These are phyloP conservation scores for Motacilla alba DNA, from an alignment of 2,113 vertebrate species.

Conservation along the genomic window DNA sequence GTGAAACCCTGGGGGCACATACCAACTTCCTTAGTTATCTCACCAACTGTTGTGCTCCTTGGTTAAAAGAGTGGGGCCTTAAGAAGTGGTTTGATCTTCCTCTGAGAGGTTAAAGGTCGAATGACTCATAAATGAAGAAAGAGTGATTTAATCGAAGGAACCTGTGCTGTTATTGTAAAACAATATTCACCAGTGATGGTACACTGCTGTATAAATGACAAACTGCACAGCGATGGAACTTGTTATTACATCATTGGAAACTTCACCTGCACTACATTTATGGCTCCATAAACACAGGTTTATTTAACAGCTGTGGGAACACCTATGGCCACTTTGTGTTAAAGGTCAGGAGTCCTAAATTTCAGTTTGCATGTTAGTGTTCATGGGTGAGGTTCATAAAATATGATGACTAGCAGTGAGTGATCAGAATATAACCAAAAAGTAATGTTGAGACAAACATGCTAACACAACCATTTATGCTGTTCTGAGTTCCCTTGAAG, in stretches of 20 bases:
- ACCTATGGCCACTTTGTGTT: constrained; percentile 50
- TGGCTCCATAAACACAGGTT: constrained; percentile 64
- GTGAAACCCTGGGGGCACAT: constrained; percentile 73
- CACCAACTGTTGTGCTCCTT: constrained; percentile 70
- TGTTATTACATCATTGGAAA: constrained; percentile 72
- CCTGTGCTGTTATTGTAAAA: constrained; percentile 80
- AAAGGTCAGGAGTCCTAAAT: constrained; percentile 66
- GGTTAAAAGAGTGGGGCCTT: constrained; percentile 75
- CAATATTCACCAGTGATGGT: constrained; percentile 72
- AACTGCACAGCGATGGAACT: constrained; percentile 61
- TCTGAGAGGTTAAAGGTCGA: constrained; percentile 77
- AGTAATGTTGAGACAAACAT: not conserved
- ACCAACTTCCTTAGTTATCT: constrained; percentile 78
- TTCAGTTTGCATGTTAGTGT: constrained; percentile 31
- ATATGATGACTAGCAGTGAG: not conserved
- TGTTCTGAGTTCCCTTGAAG: not conserved
- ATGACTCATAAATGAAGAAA: constrained; percentile 81
- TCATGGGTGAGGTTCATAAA: constrained; percentile 29
- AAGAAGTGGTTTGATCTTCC: constrained; percentile 82
- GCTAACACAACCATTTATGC: not conserved
- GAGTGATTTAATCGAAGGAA: constrained; percentile 78
- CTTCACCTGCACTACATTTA: constrained; percentile 71
- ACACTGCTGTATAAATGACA: constrained; percentile 79
- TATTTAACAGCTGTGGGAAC: constrained; percentile 72
- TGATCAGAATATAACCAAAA: not conserved